These are phyloP conservation scores for Pyrgus malvae DNA, from an alignment of 2,888 invertebrate genomes.

Conservation along the genomic window DNA sequence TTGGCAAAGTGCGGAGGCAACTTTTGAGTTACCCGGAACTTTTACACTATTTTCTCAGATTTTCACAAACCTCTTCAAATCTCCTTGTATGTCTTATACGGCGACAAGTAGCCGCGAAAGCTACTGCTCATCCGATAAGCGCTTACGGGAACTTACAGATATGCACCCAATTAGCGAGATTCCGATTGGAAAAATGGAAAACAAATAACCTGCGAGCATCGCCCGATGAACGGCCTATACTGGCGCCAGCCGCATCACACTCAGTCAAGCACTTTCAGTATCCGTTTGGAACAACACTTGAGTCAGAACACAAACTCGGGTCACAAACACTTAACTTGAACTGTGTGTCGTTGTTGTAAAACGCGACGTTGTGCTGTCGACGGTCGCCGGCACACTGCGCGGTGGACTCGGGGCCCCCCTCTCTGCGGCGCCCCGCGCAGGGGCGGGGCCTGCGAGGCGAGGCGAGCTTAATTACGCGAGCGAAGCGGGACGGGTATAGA, in stretches of 20 bases:
- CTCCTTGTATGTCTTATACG: too few relatives aligned
- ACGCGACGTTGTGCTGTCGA: constrained; percentile 71
- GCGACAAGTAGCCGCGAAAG: too few relatives aligned
- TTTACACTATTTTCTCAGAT: too few relatives aligned
- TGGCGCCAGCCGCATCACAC: constrained; percentile 75
- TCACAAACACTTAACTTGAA: constrained; percentile 68
- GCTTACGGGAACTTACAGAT: constrained; percentile 1
- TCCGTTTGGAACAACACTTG: constrained; percentile 64
- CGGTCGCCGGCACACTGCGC: constrained; percentile 80
- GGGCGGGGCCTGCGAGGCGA: constrained; percentile 76
- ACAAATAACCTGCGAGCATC: constrained; percentile 75
- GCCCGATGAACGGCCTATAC: constrained; percentile 77
- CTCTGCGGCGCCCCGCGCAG: constrained; percentile 46
- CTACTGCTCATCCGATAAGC: constrained; percentile 5
- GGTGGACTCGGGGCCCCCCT: constrained; percentile 58
- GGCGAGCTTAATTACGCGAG: constrained; percentile 80
- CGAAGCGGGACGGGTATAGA: constrained; percentile 77
- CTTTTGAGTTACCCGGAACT: too few relatives aligned
- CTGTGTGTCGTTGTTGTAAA: constrained; percentile 56
- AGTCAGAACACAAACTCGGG: constrained; percentile 71
- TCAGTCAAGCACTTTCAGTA: constrained; percentile 77
- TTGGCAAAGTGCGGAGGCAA: too few relatives aligned
- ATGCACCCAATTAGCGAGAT: constrained; percentile 40
- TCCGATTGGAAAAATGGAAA: constrained; percentile 47
- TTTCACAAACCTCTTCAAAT: too few relatives aligned